phyloP scores from a whole-genome alignment of 2,888 invertebrate genomes.

The Ochropleura leucogaster region DNA sequence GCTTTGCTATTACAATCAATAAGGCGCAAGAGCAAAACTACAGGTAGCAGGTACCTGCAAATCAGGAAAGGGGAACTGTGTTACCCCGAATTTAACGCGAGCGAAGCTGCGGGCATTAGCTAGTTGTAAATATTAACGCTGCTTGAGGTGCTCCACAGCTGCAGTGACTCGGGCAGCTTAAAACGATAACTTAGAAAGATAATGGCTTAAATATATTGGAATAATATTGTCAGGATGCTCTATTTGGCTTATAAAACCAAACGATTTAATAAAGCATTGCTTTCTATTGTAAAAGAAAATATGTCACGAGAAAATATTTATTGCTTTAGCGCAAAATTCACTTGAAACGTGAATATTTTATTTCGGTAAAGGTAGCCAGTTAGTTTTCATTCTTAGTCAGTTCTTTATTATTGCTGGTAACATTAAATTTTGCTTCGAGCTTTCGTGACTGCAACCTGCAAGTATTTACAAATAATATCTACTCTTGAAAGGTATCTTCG shows the following conservation, averaged over 20 bases:
- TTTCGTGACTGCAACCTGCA: conserved; percentile 15
- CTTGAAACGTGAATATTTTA: conserved; percentile 43
- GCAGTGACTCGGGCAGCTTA: too few relatives aligned
- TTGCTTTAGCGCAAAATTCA: conserved; percentile 32
- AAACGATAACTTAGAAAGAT: too few relatives aligned
- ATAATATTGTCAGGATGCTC: neutral
- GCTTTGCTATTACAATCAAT: too few relatives aligned
- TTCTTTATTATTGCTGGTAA: conserved; percentile 51
- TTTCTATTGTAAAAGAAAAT: conserved; percentile 30
- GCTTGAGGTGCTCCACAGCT: too few relatives aligned
- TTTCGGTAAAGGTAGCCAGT: conserved; percentile 27
- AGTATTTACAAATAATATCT: conserved; percentile 49
- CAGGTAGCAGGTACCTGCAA: too few relatives aligned
- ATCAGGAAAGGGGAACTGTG: too few relatives aligned
- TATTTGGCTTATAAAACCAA: conserved; percentile 11
- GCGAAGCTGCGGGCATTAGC: too few relatives aligned
- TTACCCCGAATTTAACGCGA: too few relatives aligned
- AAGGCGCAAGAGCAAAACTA: too few relatives aligned
- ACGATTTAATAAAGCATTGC: conserved; percentile 23
- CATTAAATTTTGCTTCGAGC: conserved; percentile 38
- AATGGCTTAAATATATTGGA: neutral
- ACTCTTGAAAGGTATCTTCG: conserved; percentile 24
- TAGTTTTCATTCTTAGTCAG: conserved; percentile 36
- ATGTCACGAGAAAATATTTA: conserved; percentile 39
- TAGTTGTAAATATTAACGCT: too few relatives aligned